phyloP scores from a whole-genome alignment of 2,888 invertebrate species.

The Sceliomorpha sp. region DNA sequence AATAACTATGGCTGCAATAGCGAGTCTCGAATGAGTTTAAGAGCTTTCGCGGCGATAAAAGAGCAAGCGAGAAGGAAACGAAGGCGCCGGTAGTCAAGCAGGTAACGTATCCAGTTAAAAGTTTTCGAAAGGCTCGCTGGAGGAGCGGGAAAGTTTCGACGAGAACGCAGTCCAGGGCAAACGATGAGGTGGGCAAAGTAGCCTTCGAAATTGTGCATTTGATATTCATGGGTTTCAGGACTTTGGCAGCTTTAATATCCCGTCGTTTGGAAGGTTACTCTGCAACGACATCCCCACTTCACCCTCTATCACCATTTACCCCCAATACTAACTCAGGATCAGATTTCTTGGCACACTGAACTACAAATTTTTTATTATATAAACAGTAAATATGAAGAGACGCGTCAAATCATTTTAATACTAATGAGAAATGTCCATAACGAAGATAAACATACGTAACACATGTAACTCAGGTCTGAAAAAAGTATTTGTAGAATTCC shows the following conservation, averaged over 20 bases:
- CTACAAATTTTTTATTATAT: too few species aligned
- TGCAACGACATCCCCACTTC: slow-evolving; percentile 28
- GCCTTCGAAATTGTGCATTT: slow-evolving; percentile 73
- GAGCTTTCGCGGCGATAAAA: slow-evolving; percentile 63
- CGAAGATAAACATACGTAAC: too few species aligned
- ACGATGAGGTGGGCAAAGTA: slow-evolving; percentile 59
- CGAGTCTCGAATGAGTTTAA: slow-evolving; percentile 65
- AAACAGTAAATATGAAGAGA: too few species aligned
- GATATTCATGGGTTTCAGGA: slow-evolving; percentile 74
- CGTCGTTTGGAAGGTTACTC: slow-evolving; percentile 38
- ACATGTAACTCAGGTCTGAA: too few species aligned
- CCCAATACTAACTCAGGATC: slow-evolving; percentile 12
- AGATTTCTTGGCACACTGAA: slow-evolving; percentile 20
- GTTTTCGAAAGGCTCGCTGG: slow-evolving; percentile 68
- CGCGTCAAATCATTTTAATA: too few species aligned
- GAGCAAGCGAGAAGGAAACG: slow-evolving; percentile 54
- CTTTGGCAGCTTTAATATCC: slow-evolving; percentile 71
- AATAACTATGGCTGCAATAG: slow-evolving; percentile 62
- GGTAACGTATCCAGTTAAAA: slow-evolving; percentile 79
- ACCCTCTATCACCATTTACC: slow-evolving; percentile 10
- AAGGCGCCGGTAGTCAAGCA: slow-evolving; percentile 70
- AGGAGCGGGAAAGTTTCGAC: slow-evolving; percentile 66
- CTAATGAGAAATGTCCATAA: too few species aligned
- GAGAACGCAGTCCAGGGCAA: slow-evolving; percentile 44
- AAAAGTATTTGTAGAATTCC: too few species aligned